Evolutionary conservation across 2,113 vertebrate genomes (phyloP).

Genomic region (Cololabis saira): DNA sequence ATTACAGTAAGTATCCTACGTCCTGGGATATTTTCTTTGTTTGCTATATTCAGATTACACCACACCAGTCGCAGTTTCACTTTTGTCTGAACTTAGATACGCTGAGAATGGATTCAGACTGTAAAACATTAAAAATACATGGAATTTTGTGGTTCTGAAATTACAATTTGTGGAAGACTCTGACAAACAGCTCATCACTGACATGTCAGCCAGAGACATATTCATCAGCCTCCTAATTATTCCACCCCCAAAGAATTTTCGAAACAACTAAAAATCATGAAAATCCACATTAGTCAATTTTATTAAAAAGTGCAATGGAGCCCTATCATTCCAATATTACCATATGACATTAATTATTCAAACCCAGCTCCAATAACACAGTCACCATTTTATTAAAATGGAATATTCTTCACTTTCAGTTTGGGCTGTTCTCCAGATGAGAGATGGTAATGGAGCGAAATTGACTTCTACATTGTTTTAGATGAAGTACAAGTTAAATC

Average conservation of each 20-base stretch:
- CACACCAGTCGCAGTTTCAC: background rate
- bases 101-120: constrained; percentile 34
- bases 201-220: constrained; percentile 31
- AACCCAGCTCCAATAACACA: constrained; percentile 48
- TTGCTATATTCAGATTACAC: too few relatives aligned
- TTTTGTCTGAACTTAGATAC: background rate
- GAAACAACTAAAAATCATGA: constrained; percentile 37
- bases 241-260: constrained; percentile 40
- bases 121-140: constrained; percentile 32
- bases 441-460: constrained; percentile 18
- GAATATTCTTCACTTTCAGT: constrained; percentile 21
- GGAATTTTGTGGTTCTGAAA: constrained; percentile 31
- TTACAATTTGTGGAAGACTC: constrained; percentile 13
- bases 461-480: constrained; percentile 38
- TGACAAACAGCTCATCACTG: constrained; percentile 31
- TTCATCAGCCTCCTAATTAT: constrained; percentile 45
- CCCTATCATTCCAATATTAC: constrained; percentile 47
- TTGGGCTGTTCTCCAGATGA: constrained; percentile 22
- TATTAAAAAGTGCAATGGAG: constrained; percentile 55
- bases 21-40: too few relatives aligned
- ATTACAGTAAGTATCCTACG: too few relatives aligned
- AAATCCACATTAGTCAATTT: constrained; percentile 48
- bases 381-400: constrained; percentile 43
- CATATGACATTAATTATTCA: constrained; percentile 56
- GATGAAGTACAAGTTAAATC: constrained; percentile 25